Percentiles rank a stretch among this genome's conserved stretches.
phyloP scores from a whole-genome alignment of 2,113 vertebrate genomes.

The Galbula dea region DNA sequence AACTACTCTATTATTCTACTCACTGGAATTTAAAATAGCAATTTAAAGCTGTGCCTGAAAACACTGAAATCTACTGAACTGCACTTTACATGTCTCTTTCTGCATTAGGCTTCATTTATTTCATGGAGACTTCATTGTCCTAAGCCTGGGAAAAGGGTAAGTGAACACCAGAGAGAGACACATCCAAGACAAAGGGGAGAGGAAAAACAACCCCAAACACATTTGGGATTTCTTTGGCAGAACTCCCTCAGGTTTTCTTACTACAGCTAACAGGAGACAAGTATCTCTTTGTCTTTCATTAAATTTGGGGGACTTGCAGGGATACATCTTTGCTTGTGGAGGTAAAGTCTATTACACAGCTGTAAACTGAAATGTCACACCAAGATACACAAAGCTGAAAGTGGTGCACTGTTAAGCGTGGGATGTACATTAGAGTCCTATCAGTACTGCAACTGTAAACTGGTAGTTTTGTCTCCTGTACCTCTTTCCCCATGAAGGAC shows the following conservation, averaged over 20 bases:
- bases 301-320: not conserved
- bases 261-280: not conserved
- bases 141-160: not conserved
- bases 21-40: slow-evolving; percentile 71
- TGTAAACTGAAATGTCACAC: not conserved
- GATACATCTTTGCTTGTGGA: not conserved
- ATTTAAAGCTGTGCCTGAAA: slow-evolving; percentile 61
- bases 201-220: not conserved
- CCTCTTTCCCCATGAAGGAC: too few species aligned
- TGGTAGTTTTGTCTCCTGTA: too few species aligned
- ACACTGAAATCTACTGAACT: slow-evolving; percentile 6
- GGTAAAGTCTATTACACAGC: not conserved
- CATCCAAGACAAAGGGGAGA: not conserved
- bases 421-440: not conserved
- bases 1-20: slow-evolving; percentile 70
- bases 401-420: not conserved
- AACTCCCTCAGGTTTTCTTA: not conserved
- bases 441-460: not conserved
- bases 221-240: not conserved
- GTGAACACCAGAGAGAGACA: not conserved
- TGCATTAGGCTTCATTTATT: not conserved
- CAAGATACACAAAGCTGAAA: not conserved
- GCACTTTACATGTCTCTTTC: not conserved
- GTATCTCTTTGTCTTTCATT: not conserved
- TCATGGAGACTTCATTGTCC: slow-evolving; percentile 16